Evolutionary conservation across 2,888 invertebrate genomes (phyloP), one percentile per base, ranked within the genome.

Genomic region (Eumacrocentrus americanus): DNA sequence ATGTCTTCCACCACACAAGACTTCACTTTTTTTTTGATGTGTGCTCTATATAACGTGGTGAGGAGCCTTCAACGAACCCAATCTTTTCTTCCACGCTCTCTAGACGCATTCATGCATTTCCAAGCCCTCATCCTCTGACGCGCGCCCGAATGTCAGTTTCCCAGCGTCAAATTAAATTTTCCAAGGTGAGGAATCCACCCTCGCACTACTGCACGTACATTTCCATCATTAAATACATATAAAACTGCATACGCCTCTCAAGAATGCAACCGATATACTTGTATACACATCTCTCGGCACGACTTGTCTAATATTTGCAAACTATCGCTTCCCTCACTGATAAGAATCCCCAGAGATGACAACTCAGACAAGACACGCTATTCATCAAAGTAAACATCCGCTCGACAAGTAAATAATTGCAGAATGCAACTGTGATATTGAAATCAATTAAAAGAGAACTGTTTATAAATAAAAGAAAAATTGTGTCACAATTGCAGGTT

Each of bases 91-190:
- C 48, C 35, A 29, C 48, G 35, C 50, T 46, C 18, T 55, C 58
- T 38, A 9, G 44, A 52, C 58, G 65, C 63, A 62, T 67, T 65
- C 60, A 61, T 61, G 67, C 62, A 64, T 65, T 61, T 60, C 58
- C 63, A 61, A 61, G 59, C 62, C 57, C 53, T 46, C 58, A 58
- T 52, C 60, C 51, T 50, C 60, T 52, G 35, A 48, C 20, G 44
- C 59, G 20, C 16, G 29, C 53, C 40, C 56, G 29, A 50, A 22
- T 53, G 52, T 54, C 53, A 59, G 20, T 51, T 52, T 25, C 22
- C 44, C 25, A 52, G 23, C 61, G 58, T 62, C 56, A 62, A 65
- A 67, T 67, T 63, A 64, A 63, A 62, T 65, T 67, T 65, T 56
- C 60, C 57, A 50, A 52, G 62, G 25, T 25, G 40, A 25, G 25